Conservation (phyloP, 2,888 invertebrate species). For the Osmoderma eremita region DNA sequence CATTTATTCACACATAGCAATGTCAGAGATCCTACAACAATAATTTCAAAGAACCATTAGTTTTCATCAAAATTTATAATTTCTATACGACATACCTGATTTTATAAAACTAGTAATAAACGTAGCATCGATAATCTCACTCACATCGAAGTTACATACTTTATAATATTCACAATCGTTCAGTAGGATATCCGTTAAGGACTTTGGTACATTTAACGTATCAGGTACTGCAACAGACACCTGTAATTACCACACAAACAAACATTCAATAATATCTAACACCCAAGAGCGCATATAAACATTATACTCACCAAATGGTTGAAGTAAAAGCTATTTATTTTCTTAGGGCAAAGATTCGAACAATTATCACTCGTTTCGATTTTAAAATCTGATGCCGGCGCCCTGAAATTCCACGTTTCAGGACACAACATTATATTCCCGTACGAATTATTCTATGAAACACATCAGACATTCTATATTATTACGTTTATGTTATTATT, state of each 20-base stretch:
- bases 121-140: constrained; percentile 63
- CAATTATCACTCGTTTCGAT: constrained; percentile 56
- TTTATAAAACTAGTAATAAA: constrained; percentile 69
- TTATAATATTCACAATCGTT: constrained; percentile 69
- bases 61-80: too few species aligned
- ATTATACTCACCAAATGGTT: constrained; percentile 66
- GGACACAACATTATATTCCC: constrained; percentile 67
- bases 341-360: constrained; percentile 52
- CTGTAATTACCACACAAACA: constrained; percentile 57
- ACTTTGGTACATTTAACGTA: constrained; percentile 61
- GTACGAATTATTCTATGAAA: neutral
- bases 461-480: too few species aligned
- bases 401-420: constrained; percentile 67
- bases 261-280: neutral
- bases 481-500: too few species aligned
- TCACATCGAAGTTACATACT: constrained; percentile 62
- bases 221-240: constrained; percentile 68
- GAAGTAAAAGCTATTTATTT: constrained; percentile 64
- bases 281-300: neutral
- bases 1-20: constrained; percentile 64
- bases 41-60: too few species aligned
- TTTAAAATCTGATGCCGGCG: constrained; percentile 62
- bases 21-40: constrained; percentile 62
- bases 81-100: constrained; percentile 62
- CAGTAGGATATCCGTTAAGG: constrained; percentile 59